phyloP scores from a whole-genome alignment of 2,888 invertebrate species.

The Yponomeuta malinellus region DNA sequence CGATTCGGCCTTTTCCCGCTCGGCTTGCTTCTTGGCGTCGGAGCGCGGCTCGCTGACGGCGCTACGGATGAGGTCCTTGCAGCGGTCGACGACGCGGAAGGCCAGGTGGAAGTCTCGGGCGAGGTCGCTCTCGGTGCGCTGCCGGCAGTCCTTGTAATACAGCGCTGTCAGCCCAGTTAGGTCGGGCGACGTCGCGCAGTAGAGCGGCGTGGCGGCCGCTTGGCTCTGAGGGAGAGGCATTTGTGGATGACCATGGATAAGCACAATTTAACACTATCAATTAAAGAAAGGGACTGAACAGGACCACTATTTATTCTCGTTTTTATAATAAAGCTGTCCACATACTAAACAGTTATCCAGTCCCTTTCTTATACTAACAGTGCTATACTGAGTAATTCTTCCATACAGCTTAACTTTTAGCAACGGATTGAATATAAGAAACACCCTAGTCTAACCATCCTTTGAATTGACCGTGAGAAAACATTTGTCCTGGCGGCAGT shows the following conservation, averaged over 20 bases:
- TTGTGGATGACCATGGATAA: not conserved
- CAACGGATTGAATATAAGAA: not conserved
- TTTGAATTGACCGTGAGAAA: too few species aligned
- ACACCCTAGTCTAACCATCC: too few species aligned
- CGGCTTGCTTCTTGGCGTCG: not conserved
- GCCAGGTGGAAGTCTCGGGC: conserved; percentile 53
- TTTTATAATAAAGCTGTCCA: too few species aligned
- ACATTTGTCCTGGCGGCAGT: too few species aligned
- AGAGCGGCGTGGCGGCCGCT: conserved; percentile 92
- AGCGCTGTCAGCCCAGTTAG: conserved; percentile 86
- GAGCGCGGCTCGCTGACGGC: not conserved
- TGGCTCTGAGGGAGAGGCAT: conserved; percentile 80
- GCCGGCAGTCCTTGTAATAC: conserved; percentile 93
- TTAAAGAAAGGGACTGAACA: too few species aligned
- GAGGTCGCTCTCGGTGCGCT: conserved; percentile 69
- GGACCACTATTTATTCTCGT: too few species aligned
- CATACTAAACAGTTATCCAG: too few species aligned
- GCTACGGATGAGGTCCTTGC: conserved; percentile 34
- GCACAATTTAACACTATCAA: too few species aligned
- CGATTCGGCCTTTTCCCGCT: not conserved
- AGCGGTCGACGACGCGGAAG: conserved; percentile 48
- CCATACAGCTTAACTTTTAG: too few species aligned
- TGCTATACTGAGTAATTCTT: too few species aligned
- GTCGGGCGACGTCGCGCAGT: conserved; percentile 89
- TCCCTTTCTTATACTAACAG: too few species aligned